Percentiles rank a stretch among this genome's conserved stretches.
Evolutionary conservation across 2,113 vertebrate species (phyloP).

Genomic region (Pangasianodon hypophthalmus): DNA sequence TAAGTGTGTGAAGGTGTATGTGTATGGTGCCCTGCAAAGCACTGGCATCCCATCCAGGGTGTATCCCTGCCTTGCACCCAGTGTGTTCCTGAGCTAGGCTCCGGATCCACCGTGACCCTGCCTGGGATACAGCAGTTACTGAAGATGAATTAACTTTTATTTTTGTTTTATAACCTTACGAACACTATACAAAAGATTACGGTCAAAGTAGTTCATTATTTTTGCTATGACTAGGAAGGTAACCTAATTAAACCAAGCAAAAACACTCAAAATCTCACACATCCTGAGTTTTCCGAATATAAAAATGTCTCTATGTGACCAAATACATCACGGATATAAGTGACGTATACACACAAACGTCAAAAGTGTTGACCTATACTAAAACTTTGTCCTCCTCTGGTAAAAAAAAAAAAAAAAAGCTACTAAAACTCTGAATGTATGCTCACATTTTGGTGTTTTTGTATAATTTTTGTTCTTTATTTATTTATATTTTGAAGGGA

Average conservation of each 20-base stretch:
- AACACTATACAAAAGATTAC: background rate
- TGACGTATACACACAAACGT: background rate
- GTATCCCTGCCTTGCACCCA: no score
- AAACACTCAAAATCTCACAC: background rate
- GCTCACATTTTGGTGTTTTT: no score
- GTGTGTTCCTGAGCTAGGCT: background rate
- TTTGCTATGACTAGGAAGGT: background rate
- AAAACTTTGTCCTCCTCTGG: no score
- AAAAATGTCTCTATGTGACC: background rate
- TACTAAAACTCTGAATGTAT: no score
- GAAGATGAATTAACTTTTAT: background rate
- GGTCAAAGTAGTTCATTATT: background rate
- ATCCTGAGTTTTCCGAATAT: background rate
- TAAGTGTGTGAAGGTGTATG: background rate
- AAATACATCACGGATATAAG: background rate
- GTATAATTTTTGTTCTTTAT: no score
- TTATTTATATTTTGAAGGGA: no score
- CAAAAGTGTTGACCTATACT: background rate
- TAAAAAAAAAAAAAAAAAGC: no score
- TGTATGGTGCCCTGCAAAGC: background rate
- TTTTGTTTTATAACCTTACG: background rate
- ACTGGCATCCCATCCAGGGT: background rate
- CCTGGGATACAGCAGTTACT: background rate
- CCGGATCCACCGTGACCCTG: background rate
- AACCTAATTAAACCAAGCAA: background rate